Base-by-base conservation (phyloP, 2,797 vertebrate genomes). In the Gymnoscopelus braueri region DNA sequence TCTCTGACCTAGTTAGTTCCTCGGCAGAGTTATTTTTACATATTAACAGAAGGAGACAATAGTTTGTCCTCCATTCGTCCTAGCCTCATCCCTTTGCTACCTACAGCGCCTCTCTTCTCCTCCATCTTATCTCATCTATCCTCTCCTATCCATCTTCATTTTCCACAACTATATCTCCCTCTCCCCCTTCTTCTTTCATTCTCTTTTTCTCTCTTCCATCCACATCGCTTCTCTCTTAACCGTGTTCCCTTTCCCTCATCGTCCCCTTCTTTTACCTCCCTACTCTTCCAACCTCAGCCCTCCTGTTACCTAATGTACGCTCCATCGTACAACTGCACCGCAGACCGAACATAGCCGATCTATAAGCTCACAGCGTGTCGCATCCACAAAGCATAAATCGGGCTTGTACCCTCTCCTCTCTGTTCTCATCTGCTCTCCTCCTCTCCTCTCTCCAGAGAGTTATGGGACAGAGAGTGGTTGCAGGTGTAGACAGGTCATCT, bases 1-100 rank as follows among this genome's bases (percentile, higher is more conserved):
- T 89, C 86, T 91, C 84, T 94, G 93, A 94, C 93, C 93, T 89
- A 94, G 80, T 94, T 95, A 91, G 90, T 80, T 87, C 87, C 75
- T 88, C 84, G 81, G 80, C 80, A 84, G 79, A 91, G 91, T 92
- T 93, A 93, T 94, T 94, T 94, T 94, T 93, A 93, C 79, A 90
- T 92, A 86, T 92, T 91, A 91, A 84, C 86, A 61, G 79, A 72
- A 84, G 69, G 89, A 91, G 87, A 91, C 89, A 91, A 89, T 90
- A 79, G 81, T 76, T 84, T 81, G 88, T 90, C 90, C 91, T 91
- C 84, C 86, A 75, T 74, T 71, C 56, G 86, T 91, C 90, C 88
- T 89, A 85, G 57, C 58, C 58, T 78, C 84, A 74, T 86, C 72
- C 47, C 11, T 63, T 67, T 15, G 65, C 71, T 71, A 70, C 67